These are phyloP conservation scores for Drosophila sp. DNA, from an alignment of 1,140 invertebrate genomes.

Conservation along the genomic window DNA sequence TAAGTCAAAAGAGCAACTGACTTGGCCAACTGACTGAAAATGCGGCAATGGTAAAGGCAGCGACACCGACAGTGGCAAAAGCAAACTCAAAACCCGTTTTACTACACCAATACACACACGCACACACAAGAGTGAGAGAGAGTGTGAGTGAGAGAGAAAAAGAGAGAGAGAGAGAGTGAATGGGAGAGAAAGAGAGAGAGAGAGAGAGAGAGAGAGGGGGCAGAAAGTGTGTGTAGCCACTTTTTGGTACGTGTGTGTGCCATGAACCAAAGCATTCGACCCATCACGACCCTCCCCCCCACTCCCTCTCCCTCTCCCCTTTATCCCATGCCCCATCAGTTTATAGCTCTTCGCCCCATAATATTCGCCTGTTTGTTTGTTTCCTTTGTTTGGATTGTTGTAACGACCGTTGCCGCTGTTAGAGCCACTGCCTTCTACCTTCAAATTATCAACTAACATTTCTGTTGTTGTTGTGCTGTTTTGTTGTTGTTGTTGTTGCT, in stretches of 20 bases:
- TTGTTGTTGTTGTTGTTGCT: constrained; percentile 25
- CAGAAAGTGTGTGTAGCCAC: constrained; percentile 15
- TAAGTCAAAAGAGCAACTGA: constrained; percentile 81
- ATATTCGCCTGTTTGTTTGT: constrained; percentile 76
- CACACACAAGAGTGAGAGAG: constrained; percentile 3
- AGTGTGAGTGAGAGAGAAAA: constrained; percentile 16
- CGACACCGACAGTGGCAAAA: constrained; percentile 52
- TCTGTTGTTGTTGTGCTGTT: constrained; percentile 24
- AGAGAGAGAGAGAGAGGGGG: constrained; percentile 29
- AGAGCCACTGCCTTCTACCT: constrained; percentile 23
- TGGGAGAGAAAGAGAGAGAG: constrained; percentile 20
- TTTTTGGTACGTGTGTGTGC: constrained; percentile 30
- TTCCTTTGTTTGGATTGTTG: constrained; percentile 80
- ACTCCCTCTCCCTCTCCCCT: constrained; percentile 14
- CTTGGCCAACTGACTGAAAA: constrained; percentile 75
- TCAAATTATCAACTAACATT: constrained; percentile 47
- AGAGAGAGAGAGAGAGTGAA: constrained; percentile 19
- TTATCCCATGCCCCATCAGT: constrained; percentile 5
- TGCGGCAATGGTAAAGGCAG: constrained; percentile 47
- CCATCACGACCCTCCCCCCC: constrained; percentile 43
- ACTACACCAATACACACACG: constrained; percentile 51
- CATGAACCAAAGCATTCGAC: constrained; percentile 74
- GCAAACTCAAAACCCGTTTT: constrained; percentile 78
- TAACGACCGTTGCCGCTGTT: constrained; percentile 61
- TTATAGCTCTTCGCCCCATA: constrained; percentile 43